A percentile compares a stretch with the other conserved stretches of the same genome.
Evolutionary conservation across 2,113 vertebrate species (phyloP).

Genomic region (Calypte anna): DNA sequence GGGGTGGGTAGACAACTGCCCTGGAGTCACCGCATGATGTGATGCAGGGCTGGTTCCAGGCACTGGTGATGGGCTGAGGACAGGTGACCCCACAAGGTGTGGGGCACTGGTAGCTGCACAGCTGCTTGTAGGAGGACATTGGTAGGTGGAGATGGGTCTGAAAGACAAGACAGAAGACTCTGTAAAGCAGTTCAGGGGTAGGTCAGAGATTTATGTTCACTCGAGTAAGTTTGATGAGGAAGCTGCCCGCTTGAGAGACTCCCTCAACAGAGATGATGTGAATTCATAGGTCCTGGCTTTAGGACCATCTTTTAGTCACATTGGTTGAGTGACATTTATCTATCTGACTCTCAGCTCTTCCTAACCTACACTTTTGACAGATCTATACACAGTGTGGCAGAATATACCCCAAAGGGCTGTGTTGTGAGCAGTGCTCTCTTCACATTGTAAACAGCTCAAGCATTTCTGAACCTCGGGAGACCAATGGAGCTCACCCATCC

Average conservation of each 20-base stretch:
- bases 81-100: neutral
- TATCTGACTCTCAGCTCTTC: neutral
- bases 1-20: conserved; percentile 29
- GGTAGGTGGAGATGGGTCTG: neutral
- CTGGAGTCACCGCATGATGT: conserved; percentile 17
- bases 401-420: neutral
- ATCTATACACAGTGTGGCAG: neutral
- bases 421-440: neutral
- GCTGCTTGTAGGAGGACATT: conserved; percentile 21
- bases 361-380: neutral
- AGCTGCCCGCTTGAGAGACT: neutral
- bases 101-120: neutral
- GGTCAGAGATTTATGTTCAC: neutral
- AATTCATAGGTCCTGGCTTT: neutral
- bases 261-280: neutral
- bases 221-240: neutral
- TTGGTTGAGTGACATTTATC: neutral
- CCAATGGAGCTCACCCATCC: neutral
- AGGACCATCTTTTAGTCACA: no score
- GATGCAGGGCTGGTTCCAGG: conserved; percentile 22
- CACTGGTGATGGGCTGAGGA: neutral
- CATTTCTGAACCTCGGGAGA: neutral
- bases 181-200: neutral
- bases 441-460: neutral
- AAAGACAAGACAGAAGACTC: neutral